Percentiles rank a stretch among this genome's conserved stretches.
Conservation (phyloP, 30 jellyfish, hydroid and myxozoan species). For the Aurelia sp. region DNA sequence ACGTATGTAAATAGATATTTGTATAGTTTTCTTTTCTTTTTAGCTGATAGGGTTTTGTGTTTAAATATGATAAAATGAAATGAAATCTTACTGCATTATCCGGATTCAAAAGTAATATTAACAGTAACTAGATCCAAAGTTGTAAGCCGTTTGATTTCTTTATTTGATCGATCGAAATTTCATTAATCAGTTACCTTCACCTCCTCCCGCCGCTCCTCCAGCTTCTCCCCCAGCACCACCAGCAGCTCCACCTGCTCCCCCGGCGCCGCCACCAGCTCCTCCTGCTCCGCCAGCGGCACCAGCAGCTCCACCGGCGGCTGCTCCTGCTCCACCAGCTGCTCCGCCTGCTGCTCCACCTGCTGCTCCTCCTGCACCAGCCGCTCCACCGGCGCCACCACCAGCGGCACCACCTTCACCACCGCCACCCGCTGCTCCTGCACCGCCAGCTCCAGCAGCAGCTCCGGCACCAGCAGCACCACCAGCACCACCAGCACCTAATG, state of each 20-base stretch:
- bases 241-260: conserved; percentile 67
- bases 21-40: no score
- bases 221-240: conserved; percentile 68
- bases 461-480: conserved; percentile 72
- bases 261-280: conserved; percentile 47
- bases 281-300: conserved; percentile 53
- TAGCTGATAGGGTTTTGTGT: no score
- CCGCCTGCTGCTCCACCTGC: conserved; percentile 63
- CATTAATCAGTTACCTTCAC: conserved; percentile 15
- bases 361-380: conserved; percentile 67
- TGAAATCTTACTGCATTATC: no score
- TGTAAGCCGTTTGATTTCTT: no score
- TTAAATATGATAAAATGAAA: no score
- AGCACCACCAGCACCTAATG: conserved; percentile 59
- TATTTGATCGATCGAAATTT: no score
- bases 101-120: no score
- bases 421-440: conserved; percentile 66
- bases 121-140: no score
- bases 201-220: conserved; percentile 64
- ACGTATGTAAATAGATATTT: no score
- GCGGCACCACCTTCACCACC: conserved; percentile 72
- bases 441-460: conserved; percentile 75
- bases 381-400: conserved; percentile 76
- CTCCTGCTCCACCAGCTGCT: conserved; percentile 72
- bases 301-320: conserved; percentile 47